Conservation (phyloP, 1,140 invertebrate genomes). For the Leptestheria dahalacensis region DNA sequence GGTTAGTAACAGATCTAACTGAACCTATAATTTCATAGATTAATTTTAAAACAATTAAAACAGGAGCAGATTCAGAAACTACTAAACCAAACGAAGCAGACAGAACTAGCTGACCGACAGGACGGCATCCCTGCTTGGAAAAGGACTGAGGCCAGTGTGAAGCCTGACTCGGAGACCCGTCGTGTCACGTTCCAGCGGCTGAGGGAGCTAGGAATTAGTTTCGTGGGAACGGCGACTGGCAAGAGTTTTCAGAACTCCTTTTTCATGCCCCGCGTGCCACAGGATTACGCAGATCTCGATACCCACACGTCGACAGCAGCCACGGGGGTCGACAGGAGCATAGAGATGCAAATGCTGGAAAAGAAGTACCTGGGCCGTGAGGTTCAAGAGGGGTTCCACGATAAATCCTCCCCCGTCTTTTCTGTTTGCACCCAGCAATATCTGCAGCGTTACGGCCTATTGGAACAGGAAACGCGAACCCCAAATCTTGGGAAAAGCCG, state of each 20-base stretch:
- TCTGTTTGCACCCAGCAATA: slow-evolving; percentile 9
- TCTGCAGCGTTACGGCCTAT: slow-evolving; percentile 11
- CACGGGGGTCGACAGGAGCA: neutral
- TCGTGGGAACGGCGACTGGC: neutral
- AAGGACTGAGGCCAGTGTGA: neutral
- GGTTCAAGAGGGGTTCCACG: neutral
- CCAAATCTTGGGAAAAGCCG: neutral
- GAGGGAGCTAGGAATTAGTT: slow-evolving; percentile 14
- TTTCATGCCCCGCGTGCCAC: neutral
- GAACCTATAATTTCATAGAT: neutral
- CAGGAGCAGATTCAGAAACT: neutral
- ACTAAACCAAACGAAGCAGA: slow-evolving; percentile 1
- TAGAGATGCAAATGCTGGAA: neutral
- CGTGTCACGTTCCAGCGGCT: slow-evolving; percentile 8
- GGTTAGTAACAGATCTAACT: no score
- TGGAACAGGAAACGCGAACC: neutral
- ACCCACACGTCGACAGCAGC: neutral
- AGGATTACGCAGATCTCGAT: neutral
- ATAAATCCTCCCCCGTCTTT: neutral
- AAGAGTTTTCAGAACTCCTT: neutral
- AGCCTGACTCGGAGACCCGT: neutral
- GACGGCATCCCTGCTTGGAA: neutral
- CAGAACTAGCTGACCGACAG: no score
- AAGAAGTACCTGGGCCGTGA: slow-evolving; percentile 1
- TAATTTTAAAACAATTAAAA: no score